Percentiles rank a stretch among this genome's conserved stretches.
phyloP scores from a whole-genome alignment of 2,113 vertebrate species.

The Papio anubis region DNA sequence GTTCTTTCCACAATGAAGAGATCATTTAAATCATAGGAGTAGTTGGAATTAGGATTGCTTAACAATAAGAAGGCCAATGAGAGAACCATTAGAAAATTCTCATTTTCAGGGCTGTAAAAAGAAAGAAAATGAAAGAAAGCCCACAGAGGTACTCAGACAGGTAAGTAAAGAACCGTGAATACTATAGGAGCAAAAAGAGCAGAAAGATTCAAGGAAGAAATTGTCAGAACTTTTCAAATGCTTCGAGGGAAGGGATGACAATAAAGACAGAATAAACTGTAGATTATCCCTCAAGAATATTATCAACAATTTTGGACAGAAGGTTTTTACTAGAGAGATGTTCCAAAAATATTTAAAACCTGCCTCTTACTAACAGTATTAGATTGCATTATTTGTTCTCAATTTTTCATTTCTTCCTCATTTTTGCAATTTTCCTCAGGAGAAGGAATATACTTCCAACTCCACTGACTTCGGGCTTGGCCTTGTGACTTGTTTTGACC shows the following conservation, averaged over 20 bases:
- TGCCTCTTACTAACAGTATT: not conserved
- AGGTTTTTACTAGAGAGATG: not conserved
- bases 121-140: not conserved
- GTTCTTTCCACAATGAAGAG: not conserved
- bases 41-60: not conserved
- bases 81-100: not conserved
- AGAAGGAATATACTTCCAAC: not conserved
- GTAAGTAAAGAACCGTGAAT: not conserved
- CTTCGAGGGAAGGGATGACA: not conserved
- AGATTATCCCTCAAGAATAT: not conserved
- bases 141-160: not conserved
- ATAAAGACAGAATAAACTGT: not conserved
- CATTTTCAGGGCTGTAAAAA: not conserved
- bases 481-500: not conserved
- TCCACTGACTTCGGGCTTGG: not conserved
- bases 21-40: not conserved
- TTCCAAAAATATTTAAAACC: not conserved
- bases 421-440: not conserved
- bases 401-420: not conserved
- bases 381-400: not conserved
- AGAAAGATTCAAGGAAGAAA: not conserved
- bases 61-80: not conserved
- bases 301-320: not conserved
- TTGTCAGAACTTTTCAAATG: not conserved
- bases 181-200: not conserved